Conservation (phyloP, 37 sponge, comb jelly and placozoan genomes). For the Hexactinellida sp. region DNA sequence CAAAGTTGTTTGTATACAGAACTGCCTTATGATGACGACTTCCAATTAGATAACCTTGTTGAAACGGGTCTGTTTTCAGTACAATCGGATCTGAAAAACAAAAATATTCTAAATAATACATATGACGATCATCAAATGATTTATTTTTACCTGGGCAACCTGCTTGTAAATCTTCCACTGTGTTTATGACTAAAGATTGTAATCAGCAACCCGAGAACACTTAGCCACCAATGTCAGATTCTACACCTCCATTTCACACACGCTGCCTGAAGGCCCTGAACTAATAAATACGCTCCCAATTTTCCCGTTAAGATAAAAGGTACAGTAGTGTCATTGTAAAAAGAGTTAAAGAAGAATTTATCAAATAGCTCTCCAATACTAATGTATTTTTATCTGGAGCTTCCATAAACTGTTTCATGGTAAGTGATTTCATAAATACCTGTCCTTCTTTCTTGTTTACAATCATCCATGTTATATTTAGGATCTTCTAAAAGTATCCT, state of each 20-base stretch:
- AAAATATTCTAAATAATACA: no score
- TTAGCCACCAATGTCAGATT: background rate
- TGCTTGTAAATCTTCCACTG: background rate
- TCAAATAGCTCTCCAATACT: background rate
- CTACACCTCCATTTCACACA: background rate
- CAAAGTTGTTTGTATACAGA: no score
- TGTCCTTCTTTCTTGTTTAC: background rate
- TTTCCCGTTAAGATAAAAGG: background rate
- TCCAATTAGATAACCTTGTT: no score
- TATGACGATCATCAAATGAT: no score
- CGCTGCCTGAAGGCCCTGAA: no score
- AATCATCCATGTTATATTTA: background rate
- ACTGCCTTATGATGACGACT: no score
- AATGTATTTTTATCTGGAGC: background rate
- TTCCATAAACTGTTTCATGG: background rate
- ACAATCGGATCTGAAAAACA: no score
- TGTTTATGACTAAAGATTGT: no score
- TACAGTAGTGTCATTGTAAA: background rate
- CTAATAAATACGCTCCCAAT: background rate
- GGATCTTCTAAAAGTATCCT: background rate
- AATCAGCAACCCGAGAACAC: background rate
- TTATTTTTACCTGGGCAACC: background rate
- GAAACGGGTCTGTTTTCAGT: no score
- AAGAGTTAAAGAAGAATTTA: background rate
- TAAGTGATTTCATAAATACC: no score